Evolutionary conservation across 2,888 invertebrate species (phyloP), one percentile per base, ranked within the genome.

Genomic region (Ectemnius cavifrons): DNA sequence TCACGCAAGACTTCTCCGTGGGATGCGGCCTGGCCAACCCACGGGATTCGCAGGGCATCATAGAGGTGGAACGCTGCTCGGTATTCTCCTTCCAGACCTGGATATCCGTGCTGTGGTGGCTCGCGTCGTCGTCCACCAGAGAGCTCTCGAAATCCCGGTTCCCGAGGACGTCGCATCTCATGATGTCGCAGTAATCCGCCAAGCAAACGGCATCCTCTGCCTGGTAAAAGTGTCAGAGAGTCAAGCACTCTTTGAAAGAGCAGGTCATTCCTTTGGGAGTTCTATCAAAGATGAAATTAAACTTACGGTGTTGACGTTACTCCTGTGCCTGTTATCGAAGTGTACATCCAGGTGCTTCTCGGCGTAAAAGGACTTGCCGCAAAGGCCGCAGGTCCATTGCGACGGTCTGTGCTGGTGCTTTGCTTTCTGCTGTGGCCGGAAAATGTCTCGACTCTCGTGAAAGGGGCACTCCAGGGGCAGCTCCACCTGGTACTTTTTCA

Each of bases 181-280:
- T 97, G 86, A 98, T 96, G 92, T 98, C 98, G 93, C 98, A 98
- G 92, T 96, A 98, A 91, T 98, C 97, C 65, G 97, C 97, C 87
- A 98, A 93, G 91, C 98, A 98, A 86, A 98, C 96, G 77, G 97
- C 95, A 91, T 97, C 97, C 92, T 97, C 97, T 69, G 95, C 97
- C 97, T 97, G 45, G 27, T 37, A 11, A 0, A 37, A 11, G 37
- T 37, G 8, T 11, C 37, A 6, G 37, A 37, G 37, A 37, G 37
- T 37, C 8, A 37, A 11, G 37, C 37, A 37, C 2, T 37, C 37
- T 6, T 37, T 8, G 37, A 6, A 6, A 37, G 8, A 37, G 37
- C 5, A 37, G 8, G 8, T 6, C 5, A 37, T 37, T 37, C 37
- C 23, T 2, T 2, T 23, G 23, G 23, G 2, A 23, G 23, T 23